A percentile compares a stretch with the other conserved stretches of the same genome.
Evolutionary conservation across 2,888 invertebrate genomes (phyloP).

Genomic region (Apotomis turbidana): DNA sequence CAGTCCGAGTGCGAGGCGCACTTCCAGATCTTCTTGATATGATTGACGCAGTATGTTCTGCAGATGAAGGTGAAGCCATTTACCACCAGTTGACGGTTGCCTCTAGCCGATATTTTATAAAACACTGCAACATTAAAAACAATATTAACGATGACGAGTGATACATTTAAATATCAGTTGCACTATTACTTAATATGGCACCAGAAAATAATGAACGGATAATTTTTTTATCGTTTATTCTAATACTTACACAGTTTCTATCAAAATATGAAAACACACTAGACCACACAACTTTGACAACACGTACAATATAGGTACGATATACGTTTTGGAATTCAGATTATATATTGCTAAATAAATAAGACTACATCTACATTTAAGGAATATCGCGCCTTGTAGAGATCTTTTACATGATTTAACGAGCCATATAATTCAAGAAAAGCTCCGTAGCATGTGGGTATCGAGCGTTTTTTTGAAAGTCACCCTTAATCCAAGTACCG

Average conservation of each 20-base stretch:
- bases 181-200: background rate
- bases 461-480: constrained; percentile 4
- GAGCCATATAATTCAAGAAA: constrained; percentile 8
- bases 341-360: background rate
- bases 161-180: too few species aligned
- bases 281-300: constrained; percentile 19
- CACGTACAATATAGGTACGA: background rate
- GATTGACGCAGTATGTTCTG: constrained; percentile 62
- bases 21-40: constrained; percentile 69
- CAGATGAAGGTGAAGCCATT: constrained; percentile 68
- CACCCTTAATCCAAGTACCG: constrained; percentile 41
- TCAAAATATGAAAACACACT: constrained; percentile 13
- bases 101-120: constrained; percentile 65
- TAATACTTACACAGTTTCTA: background rate
- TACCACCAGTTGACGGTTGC: constrained; percentile 63
- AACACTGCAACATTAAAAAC: constrained; percentile 60
- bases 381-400: too few species aligned
- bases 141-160: background rate
- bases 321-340: background rate
- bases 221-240: background rate
- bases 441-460: background rate
- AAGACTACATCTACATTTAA: background rate
- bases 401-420: background rate
- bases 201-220: background rate
- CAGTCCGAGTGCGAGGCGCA: constrained; percentile 66